These are phyloP conservation scores for Parotocinclus haroldoi DNA, from an alignment of 2,797 vertebrate species.

Conservation along the genomic window DNA sequence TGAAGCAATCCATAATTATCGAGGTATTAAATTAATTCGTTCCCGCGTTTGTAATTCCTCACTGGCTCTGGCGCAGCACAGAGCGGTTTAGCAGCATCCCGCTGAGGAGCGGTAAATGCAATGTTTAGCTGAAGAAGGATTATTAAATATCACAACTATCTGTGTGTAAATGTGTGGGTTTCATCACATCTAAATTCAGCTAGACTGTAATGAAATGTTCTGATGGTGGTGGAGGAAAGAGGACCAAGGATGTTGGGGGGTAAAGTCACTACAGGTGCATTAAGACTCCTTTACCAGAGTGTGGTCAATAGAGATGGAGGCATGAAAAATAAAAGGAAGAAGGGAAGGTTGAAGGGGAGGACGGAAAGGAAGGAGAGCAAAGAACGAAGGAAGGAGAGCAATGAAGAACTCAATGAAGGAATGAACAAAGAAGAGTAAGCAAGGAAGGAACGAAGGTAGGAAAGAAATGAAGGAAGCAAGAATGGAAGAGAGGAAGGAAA, in stretches of 20 bases:
- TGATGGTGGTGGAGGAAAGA: conserved; percentile 69
- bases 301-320: conserved; percentile 33
- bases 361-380: background rate
- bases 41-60: conserved; percentile 76
- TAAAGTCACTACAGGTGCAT: conserved; percentile 86
- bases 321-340: conserved; percentile 49
- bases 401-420: background rate
- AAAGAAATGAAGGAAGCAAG: background rate
- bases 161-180: conserved; percentile 56
- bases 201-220: conserved; percentile 86
- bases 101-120: conserved; percentile 83
- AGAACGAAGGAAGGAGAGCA: too few species aligned
- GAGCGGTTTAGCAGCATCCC: conserved; percentile 76
- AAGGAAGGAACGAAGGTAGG: background rate
- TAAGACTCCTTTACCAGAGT: conserved; percentile 58
- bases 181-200: conserved; percentile 58
- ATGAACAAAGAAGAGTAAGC: background rate
- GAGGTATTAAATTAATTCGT: conserved; percentile 76
- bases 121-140: conserved; percentile 82
- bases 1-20: conserved; percentile 68
- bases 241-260: conserved; percentile 39
- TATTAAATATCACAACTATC: conserved; percentile 90
- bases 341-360: too few species aligned
- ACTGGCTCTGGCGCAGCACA: conserved; percentile 67
- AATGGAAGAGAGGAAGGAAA: background rate